A percentile compares a stretch with the other conserved stretches of the same genome.
phyloP scores from a whole-genome alignment of 2,113 vertebrate genomes.

The Pardalotus punctatus region DNA sequence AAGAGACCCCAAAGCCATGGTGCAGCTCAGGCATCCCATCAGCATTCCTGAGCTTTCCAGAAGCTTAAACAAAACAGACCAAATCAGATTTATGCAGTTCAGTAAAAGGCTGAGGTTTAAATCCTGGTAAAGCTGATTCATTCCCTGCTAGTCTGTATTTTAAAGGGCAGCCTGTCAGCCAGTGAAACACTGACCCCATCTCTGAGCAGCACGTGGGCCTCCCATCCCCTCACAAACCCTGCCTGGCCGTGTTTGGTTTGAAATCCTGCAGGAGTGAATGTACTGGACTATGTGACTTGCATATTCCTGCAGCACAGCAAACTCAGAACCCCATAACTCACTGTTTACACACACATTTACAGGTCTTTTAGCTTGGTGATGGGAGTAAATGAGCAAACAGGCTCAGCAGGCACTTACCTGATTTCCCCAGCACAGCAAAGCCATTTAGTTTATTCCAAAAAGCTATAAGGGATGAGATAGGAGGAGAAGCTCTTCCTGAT shows the following conservation, averaged over 20 bases:
- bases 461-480: not conserved
- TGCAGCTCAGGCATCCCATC: not conserved
- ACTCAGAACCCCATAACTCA: not conserved
- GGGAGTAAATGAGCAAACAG: not conserved
- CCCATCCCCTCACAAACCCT: not conserved
- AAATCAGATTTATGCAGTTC: not conserved
- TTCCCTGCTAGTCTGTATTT: not conserved
- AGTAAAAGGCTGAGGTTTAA: not conserved
- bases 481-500: not conserved
- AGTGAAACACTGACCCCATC: not conserved
- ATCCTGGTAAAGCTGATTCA: not conserved
- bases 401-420: not conserved
- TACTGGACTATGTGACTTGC: not conserved
- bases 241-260: not conserved
- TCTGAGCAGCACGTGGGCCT: not conserved
- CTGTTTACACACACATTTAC: slow-evolving; percentile 24
- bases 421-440: not conserved
- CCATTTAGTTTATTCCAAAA: not conserved
- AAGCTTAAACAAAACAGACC: not conserved
- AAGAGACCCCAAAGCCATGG: not conserved
- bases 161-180: not conserved
- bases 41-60: not conserved
- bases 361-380: not conserved
- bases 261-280: not conserved
- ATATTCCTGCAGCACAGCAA: not conserved